Percentiles rank a stretch among this genome's conserved stretches.
Conservation (phyloP, 1,140 invertebrate species). For the Drosophila novamexicana region DNA sequence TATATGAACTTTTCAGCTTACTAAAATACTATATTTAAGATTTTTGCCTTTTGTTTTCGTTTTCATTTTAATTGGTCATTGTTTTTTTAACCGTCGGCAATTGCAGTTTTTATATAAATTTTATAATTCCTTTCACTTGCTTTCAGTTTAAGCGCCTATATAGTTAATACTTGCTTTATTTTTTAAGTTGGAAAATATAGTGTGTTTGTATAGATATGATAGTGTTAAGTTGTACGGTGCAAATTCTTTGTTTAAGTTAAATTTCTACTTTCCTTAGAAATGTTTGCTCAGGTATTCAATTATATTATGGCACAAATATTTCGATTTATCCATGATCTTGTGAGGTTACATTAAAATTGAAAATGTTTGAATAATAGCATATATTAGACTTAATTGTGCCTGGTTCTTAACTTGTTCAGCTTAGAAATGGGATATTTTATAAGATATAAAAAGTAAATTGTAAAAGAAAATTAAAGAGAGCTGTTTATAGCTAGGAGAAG, state of each 20-base stretch:
- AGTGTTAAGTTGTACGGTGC: constrained; percentile 7
- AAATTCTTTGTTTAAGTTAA: constrained; percentile 13
- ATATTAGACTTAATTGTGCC: constrained; percentile 9
- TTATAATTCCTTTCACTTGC: constrained; percentile 1
- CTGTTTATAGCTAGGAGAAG: no score
- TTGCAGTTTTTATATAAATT: constrained; percentile 14
- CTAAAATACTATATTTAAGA: constrained; percentile 24
- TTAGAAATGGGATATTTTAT: neutral
- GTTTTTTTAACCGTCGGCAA: neutral
- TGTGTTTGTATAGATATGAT: constrained; percentile 43
- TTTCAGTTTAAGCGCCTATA: neutral
- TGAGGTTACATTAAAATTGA: constrained; percentile 11
- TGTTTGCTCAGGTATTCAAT: constrained; percentile 61
- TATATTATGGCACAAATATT: constrained; percentile 40
- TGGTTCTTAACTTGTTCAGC: constrained; percentile 24
- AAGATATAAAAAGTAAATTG: neutral
- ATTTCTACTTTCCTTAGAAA: constrained; percentile 21
- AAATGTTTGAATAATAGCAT: constrained; percentile 1
- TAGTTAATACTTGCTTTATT: neutral
- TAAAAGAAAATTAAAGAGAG: neutral
- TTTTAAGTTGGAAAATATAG: constrained; percentile 14
- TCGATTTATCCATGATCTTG: constrained; percentile 2
- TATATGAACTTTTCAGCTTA: constrained; percentile 18
- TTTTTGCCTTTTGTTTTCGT: constrained; percentile 16
- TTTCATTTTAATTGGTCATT: constrained; percentile 27